Evolutionary conservation across 2,888 invertebrate genomes (phyloP).

Genomic region (Amphipoea oculea): DNA sequence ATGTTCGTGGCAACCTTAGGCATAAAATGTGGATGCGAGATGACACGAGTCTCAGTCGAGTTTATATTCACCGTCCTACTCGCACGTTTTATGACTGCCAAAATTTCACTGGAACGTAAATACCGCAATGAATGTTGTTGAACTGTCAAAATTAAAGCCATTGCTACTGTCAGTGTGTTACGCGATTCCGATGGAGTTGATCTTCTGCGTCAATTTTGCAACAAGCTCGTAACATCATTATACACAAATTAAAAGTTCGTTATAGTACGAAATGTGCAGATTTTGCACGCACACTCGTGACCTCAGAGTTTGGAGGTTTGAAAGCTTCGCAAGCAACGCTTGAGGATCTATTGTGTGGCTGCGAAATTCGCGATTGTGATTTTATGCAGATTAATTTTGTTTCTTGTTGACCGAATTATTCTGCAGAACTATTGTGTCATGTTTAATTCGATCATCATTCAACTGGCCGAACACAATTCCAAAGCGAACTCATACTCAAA

Average conservation of each 20-base stretch:
- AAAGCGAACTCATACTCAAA: neutral
- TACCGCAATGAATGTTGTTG: neutral
- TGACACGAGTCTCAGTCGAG: neutral
- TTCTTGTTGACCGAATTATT: neutral
- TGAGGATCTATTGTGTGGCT: conserved; percentile 44
- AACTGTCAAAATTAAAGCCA: neutral
- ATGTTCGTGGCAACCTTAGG: neutral
- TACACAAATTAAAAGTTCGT: conserved; percentile 65
- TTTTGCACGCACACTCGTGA: conserved; percentile 60
- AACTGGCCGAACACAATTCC: neutral
- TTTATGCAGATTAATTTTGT: no score
- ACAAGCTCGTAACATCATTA: conserved; percentile 33
- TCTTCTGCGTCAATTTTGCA: conserved; percentile 27
- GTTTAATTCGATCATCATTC: neutral
- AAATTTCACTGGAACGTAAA: neutral
- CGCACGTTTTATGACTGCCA: neutral
- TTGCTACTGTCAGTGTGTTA: neutral
- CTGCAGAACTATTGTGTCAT: neutral
- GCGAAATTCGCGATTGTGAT: conserved; percentile 39
- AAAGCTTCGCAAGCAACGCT: conserved; percentile 50
- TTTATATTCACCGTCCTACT: neutral
- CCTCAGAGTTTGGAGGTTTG: conserved; percentile 47
- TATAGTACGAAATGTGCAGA: conserved; percentile 51
- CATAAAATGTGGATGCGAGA: neutral
- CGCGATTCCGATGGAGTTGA: neutral